Evolutionary conservation across 2,888 invertebrate genomes (phyloP).

Genomic region (Conistra vaccinii): DNA sequence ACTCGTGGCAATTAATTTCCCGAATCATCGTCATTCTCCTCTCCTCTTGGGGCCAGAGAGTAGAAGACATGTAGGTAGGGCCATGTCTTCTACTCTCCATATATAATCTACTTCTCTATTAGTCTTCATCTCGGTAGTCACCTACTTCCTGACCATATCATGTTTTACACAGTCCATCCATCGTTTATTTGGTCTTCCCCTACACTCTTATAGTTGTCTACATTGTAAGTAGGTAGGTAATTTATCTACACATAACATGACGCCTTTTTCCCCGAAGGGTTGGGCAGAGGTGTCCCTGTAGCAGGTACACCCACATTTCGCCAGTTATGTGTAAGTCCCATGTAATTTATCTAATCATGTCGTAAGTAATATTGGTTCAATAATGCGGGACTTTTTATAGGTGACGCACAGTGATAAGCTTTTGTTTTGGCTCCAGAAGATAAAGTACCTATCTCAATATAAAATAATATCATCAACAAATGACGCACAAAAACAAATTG

Average conservation of each 20-base stretch:
- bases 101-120: neutral
- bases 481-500: neutral
- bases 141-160: neutral
- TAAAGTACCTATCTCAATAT: neutral
- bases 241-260: too few relatives aligned
- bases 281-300: too few relatives aligned
- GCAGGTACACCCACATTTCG: too few relatives aligned
- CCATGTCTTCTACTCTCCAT: neutral
- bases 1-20: neutral
- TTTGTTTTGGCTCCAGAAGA: neutral
- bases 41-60: too few relatives aligned
- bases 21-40: neutral
- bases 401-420: constrained; percentile 6
- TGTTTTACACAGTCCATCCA: neutral
- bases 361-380: neutral
- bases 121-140: neutral
- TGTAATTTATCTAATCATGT: too few relatives aligned
- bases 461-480: neutral
- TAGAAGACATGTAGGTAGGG: too few relatives aligned
- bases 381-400: neutral
- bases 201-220: neutral
- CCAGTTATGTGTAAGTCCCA: too few relatives aligned
- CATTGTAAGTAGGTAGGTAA: neutral
- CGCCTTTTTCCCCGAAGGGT: too few relatives aligned
- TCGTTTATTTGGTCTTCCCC: neutral